Conservation (phyloP, 2,888 invertebrate genomes). For the Folsomia manolachei region DNA sequence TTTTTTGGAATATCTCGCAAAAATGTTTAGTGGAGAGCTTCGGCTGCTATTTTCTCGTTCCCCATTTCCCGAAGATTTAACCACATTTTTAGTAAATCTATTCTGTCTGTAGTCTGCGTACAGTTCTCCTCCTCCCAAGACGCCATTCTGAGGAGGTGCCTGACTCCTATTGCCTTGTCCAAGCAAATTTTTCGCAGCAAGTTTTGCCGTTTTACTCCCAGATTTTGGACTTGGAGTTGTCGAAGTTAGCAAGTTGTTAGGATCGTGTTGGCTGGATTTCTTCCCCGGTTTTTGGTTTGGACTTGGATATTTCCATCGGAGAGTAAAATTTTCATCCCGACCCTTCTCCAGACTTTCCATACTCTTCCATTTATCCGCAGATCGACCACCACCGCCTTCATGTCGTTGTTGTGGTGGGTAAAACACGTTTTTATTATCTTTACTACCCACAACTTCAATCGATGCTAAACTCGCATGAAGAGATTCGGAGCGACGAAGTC, state of each 20-base stretch:
- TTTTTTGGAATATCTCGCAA: constrained; percentile 43
- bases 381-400: not conserved
- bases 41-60: not conserved
- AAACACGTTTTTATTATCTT: not conserved
- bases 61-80: constrained; percentile 10
- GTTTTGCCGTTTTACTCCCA: constrained; percentile 32
- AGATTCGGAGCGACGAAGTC: constrained; percentile 40
- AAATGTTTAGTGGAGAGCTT: constrained; percentile 29
- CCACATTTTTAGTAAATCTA: constrained; percentile 42
- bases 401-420: not conserved
- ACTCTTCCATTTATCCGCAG: constrained; percentile 41
- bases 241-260: too few relatives aligned
- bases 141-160: not conserved
- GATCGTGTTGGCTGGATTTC: too few relatives aligned
- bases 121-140: constrained; percentile 19
- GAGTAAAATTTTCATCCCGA: constrained; percentile 46
- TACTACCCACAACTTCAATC: constrained; percentile 20
- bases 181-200: constrained; percentile 26
- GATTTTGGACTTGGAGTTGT: constrained; percentile 27
- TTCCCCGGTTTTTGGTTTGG: not conserved
- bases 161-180: too few relatives aligned
- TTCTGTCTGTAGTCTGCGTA: constrained; percentile 43
- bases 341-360: constrained; percentile 42
- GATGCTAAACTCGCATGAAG: constrained; percentile 42
- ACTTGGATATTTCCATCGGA: constrained; percentile 46